phyloP scores from a whole-genome alignment of 2,888 invertebrate species.

The Meta bourneti region DNA sequence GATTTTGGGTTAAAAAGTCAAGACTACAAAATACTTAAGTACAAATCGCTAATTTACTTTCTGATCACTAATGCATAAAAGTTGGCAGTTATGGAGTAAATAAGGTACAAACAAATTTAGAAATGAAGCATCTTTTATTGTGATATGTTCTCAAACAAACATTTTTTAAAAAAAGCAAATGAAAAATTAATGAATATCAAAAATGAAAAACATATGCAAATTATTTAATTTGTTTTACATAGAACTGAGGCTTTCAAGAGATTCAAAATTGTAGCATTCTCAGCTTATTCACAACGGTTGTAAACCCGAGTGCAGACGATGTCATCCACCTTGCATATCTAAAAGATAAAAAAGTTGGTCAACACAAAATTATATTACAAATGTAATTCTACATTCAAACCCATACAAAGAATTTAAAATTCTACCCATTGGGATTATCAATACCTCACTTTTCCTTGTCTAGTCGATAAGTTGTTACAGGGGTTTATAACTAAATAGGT shows the following conservation, averaged over 20 bases:
- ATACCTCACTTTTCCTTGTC: not conserved
- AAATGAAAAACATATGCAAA: conserved; percentile 53
- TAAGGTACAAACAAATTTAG: conserved; percentile 13
- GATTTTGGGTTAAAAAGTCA: too few species aligned
- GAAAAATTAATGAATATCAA: conserved; percentile 56
- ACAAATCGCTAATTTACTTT: too few species aligned
- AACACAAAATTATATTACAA: not conserved
- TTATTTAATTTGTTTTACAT: conserved; percentile 35
- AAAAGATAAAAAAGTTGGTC: conserved; percentile 79
- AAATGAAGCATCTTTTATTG: conserved; percentile 63
- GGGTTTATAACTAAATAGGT: too few species aligned
- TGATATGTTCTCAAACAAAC: conserved; percentile 62
- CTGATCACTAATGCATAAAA: too few species aligned
- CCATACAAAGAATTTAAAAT: not conserved
- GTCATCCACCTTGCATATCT: conserved; percentile 88
- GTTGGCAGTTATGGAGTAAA: too few species aligned
- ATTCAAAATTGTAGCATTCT: not conserved
- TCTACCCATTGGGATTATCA: not conserved
- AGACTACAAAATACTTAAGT: too few species aligned
- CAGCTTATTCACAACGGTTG: conserved; percentile 81
- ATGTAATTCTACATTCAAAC: not conserved
- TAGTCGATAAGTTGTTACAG: not conserved
- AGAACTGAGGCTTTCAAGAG: conserved; percentile 15
- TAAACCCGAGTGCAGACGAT: conserved; percentile 88
- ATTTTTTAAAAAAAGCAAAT: conserved; percentile 48